Conservation (phyloP, 64 coral and sea anemone genomes). For the Actinia equina region DNA sequence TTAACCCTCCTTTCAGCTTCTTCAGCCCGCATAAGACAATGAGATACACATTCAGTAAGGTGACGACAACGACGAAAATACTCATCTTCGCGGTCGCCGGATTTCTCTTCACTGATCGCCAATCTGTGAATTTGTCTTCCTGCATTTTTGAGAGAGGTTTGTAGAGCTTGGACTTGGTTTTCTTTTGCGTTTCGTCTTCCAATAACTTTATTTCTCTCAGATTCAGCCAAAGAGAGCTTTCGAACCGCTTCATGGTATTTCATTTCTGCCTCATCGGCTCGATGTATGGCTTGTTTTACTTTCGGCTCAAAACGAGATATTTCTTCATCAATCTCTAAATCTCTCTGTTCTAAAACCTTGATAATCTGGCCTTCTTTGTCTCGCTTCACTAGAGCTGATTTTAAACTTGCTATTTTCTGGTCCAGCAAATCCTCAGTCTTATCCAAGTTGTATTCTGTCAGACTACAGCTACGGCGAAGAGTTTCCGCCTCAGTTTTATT, state of each 20-base stretch:
- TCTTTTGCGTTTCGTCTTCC: not conserved
- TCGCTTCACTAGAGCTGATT: conserved; percentile 8
- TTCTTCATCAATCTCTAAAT: conserved; percentile 43
- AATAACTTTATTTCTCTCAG: conserved; percentile 21
- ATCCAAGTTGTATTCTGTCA: conserved; percentile 34
- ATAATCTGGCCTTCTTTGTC: conserved; percentile 39
- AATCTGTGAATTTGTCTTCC: conserved; percentile 44
- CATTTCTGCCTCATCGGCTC: conserved; percentile 38
- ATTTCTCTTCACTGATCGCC: conserved; percentile 53
- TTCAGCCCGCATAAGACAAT: conserved; percentile 35
- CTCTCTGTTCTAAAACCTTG: conserved; percentile 44
- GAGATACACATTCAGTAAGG: conserved; percentile 3
- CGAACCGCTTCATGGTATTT: conserved; percentile 41
- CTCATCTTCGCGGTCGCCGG: conserved; percentile 35
- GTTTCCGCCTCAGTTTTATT: conserved; percentile 30
- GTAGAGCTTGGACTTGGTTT: not conserved
- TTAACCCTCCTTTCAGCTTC: conserved; percentile 25
- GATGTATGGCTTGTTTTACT: conserved; percentile 7
- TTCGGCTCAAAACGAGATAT: conserved; percentile 20
- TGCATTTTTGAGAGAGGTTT: conserved; percentile 37
- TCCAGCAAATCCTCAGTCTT: conserved; percentile 39
- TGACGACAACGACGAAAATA: conserved; percentile 23
- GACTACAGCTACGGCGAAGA: conserved; percentile 11
- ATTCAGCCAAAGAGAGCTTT: conserved; percentile 3
- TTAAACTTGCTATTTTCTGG: conserved; percentile 26